A percentile compares a stretch with the other conserved stretches of the same genome.
Evolutionary conservation across 2,888 invertebrate genomes (phyloP).

Genomic region (Oasisia sp.): DNA sequence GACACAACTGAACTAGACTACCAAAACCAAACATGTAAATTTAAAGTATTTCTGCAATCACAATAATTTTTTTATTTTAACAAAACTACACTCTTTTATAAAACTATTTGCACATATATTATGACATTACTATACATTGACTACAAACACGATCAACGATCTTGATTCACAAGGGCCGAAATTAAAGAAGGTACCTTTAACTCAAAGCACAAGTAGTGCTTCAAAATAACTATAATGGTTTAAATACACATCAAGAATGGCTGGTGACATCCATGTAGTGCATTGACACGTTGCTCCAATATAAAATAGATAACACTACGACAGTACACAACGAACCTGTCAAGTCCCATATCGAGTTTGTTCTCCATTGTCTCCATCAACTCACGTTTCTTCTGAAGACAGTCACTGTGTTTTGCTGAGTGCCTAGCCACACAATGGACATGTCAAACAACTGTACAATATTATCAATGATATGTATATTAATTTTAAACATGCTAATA

Average conservation of each 20-base stretch:
- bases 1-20: too few species aligned
- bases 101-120: too few species aligned
- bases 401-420: constrained; percentile 87
- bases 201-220: not conserved
- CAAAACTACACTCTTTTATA: too few species aligned
- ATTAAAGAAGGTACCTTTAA: not conserved
- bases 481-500: too few species aligned
- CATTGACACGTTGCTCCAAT: not conserved
- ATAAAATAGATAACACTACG: not conserved
- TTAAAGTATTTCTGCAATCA: too few species aligned
- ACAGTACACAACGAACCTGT: constrained; percentile 51
- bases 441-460: constrained; percentile 6
- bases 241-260: not conserved
- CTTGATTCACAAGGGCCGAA: too few species aligned
- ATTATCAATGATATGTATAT: not conserved
- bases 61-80: too few species aligned
- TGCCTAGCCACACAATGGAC: constrained; percentile 72
- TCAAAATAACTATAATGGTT: not conserved
- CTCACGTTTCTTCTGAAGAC: constrained; percentile 84
- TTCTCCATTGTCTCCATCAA: constrained; percentile 85
- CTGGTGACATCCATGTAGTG: not conserved
- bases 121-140: too few species aligned
- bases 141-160: too few species aligned
- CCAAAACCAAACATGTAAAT: too few species aligned
- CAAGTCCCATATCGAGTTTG: constrained; percentile 81